Evolutionary conservation across 2,888 invertebrate genomes (phyloP).

Genomic region (Octodonta nipae): DNA sequence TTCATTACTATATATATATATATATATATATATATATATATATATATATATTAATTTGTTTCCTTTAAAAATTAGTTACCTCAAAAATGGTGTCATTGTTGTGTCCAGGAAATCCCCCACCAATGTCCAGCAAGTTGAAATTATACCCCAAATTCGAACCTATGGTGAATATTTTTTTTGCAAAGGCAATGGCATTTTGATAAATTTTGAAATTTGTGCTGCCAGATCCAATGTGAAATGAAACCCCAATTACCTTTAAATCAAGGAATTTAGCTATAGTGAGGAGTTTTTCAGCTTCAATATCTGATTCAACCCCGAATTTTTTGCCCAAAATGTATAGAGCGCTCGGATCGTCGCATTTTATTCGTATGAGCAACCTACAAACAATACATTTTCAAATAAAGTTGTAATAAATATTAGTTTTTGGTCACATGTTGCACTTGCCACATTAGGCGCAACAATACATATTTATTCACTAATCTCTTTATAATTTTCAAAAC

Average conservation of each 20-base stretch:
- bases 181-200: constrained; percentile 9
- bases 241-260: constrained; percentile 12
- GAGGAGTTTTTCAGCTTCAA: constrained; percentile 8
- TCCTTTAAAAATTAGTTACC: no score
- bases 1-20: no score
- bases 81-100: constrained; percentile 47
- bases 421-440: no score
- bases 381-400: no score
- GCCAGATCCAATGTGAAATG: constrained; percentile 14
- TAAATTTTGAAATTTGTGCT: constrained; percentile 7
- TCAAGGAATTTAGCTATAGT: constrained; percentile 7
- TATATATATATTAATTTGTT: no score
- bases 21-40: no score
- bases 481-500: no score
- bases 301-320: constrained; percentile 10
- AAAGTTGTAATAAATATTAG: no score
- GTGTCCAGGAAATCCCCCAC: constrained; percentile 13
- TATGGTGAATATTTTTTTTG: constrained; percentile 11
- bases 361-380: no score
- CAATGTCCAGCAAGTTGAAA: constrained; percentile 12
- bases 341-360: constrained; percentile 9
- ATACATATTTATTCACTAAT: no score
- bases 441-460: no score
- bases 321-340: constrained; percentile 10
- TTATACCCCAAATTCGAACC: constrained; percentile 9